Evolutionary conservation across 2,888 invertebrate species (phyloP).

Genomic region (Chouioia cunea): DNA sequence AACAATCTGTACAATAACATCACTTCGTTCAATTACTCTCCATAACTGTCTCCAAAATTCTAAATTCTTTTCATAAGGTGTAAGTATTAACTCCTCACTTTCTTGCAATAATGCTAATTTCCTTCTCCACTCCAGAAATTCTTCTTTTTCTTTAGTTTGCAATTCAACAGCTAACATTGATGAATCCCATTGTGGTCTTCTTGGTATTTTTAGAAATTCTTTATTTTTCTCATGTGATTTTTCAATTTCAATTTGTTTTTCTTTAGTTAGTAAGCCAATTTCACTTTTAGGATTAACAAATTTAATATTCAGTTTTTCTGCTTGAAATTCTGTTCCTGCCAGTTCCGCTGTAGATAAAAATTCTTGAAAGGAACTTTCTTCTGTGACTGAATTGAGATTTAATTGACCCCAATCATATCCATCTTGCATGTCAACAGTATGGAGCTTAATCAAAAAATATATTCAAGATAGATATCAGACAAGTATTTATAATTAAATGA

Average conservation of each 20-base stretch:
- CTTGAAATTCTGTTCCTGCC: constrained; percentile 93
- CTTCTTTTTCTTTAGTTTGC: constrained; percentile 81
- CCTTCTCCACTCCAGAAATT: constrained; percentile 93
- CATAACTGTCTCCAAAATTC: constrained; percentile 99
- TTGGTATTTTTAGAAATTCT: constrained; percentile 82
- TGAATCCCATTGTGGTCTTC: constrained; percentile 86
- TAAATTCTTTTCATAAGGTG: constrained; percentile 97
- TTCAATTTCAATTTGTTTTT: constrained; percentile 71
- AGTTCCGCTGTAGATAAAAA: constrained; percentile 95
- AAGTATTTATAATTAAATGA: too few species aligned
- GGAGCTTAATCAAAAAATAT: constrained; percentile 71
- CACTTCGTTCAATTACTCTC: constrained; percentile 97
- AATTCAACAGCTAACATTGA: constrained; percentile 85
- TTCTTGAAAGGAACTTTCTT: constrained; percentile 96
- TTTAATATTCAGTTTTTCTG: constrained; percentile 88
- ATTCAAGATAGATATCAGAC: too few species aligned
- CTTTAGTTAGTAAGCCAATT: constrained; percentile 74
- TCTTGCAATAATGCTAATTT: constrained; percentile 84
- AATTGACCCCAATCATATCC: constrained; percentile 92
- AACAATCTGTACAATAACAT: constrained; percentile 92
- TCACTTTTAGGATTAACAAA: constrained; percentile 77
- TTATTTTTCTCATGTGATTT: constrained; percentile 74
- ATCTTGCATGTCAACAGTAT: constrained; percentile 89
- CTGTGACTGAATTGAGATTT: constrained; percentile 93
- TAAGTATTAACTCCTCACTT: constrained; percentile 84